phyloP scores from a whole-genome alignment of 2,113 vertebrate species.

The Urocitellus parryii region DNA sequence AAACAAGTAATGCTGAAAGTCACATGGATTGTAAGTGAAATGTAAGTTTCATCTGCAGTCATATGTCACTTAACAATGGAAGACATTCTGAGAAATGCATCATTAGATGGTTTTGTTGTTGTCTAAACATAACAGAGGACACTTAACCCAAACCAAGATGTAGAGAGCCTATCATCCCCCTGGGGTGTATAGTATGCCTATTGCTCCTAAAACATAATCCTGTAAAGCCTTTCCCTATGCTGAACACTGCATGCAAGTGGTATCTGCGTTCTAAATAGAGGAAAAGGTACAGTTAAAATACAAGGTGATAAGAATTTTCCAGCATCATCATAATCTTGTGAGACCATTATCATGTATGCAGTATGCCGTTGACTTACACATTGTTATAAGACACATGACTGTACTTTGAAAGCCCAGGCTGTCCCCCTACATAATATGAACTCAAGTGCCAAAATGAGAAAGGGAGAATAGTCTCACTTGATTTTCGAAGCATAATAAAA shows the following conservation, averaged over 20 bases:
- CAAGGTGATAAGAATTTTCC: not conserved
- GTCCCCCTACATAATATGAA: not conserved
- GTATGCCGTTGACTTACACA: not conserved
- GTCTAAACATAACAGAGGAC: not conserved
- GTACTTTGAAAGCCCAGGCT: not conserved
- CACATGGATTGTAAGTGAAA: not conserved
- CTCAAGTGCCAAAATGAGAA: not conserved
- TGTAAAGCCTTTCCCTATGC: too few relatives aligned
- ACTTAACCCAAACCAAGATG: not conserved
- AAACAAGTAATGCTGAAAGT: not conserved
- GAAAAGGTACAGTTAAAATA: not conserved
- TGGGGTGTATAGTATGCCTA: too few relatives aligned
- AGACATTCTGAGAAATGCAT: not conserved
- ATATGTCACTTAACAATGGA: not conserved
- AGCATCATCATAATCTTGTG: not conserved
- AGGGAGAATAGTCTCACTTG: too few relatives aligned
- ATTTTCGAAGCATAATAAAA: conserved; percentile 27
- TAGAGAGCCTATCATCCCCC: too few relatives aligned
- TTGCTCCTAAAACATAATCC: not conserved
- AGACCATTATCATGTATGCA: too few relatives aligned
- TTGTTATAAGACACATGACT: not conserved
- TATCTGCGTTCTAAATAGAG: not conserved
- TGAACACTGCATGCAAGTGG: too few relatives aligned
- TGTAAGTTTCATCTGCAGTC: not conserved
- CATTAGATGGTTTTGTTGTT: not conserved